These are phyloP conservation scores for Drosophila takahashii DNA, from an alignment of 1,140 invertebrate genomes.

Conservation along the genomic window DNA sequence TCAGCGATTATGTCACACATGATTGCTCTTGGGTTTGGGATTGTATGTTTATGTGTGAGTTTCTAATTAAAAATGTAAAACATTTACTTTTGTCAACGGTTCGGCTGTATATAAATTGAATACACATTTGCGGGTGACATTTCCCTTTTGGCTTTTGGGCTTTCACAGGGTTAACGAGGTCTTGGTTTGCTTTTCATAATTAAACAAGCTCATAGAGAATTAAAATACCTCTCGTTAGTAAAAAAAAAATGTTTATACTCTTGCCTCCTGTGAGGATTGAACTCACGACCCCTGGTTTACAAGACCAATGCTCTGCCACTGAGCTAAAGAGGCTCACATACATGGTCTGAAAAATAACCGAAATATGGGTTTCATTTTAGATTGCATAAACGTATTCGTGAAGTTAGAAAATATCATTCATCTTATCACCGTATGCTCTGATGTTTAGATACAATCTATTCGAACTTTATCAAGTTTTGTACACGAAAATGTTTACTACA, in stretches of 20 bases:
- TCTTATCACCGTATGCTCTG: conserved; percentile 1
- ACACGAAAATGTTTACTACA: neutral
- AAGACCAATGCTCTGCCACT: conserved; percentile 97
- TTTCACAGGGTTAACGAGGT: conserved; percentile 4
- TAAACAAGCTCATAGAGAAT: neutral
- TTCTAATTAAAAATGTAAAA: conserved; percentile 81
- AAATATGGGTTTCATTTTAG: conserved; percentile 6
- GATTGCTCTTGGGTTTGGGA: conserved; percentile 34
- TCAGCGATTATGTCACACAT: conserved; percentile 77
- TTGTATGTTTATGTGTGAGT: conserved; percentile 38
- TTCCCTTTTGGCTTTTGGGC: conserved; percentile 12
- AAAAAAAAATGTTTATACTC: neutral
- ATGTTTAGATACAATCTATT: conserved; percentile 8
- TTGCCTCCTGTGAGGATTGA: conserved; percentile 94
- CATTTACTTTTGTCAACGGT: conserved; percentile 57
- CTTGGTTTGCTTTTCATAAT: neutral
- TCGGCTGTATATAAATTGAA: conserved; percentile 47
- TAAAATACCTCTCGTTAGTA: neutral
- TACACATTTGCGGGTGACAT: conserved; percentile 37
- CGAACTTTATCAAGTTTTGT: conserved; percentile 2
- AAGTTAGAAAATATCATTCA: neutral
- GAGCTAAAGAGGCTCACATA: conserved; percentile 92
- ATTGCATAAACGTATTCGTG: too few relatives aligned
- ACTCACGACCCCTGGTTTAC: conserved; percentile 97
- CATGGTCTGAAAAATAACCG: neutral